Evolutionary conservation across 2,888 invertebrate genomes (phyloP), one percentile per base, ranked within the genome.

Genomic region (Leptogaster cylindrica): DNA sequence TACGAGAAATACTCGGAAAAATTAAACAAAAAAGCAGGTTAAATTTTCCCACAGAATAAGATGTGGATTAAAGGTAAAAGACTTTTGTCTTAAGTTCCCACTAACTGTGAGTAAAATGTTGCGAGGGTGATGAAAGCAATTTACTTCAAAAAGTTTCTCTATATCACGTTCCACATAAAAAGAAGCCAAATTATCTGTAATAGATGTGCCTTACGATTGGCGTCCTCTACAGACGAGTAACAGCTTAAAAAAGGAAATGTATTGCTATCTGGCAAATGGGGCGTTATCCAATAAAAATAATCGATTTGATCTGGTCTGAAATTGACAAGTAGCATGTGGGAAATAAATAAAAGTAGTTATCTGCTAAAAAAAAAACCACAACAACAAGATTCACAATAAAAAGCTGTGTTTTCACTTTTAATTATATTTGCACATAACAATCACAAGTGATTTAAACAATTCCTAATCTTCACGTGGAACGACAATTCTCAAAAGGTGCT

Each of bases 131-230:
- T 23, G 27, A 48, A 7, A 33, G 58, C 55, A 58, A 58, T 66
- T 66, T 58, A 66, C 55, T 48, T n/a, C 33, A 36, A 25, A 46
- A 55, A 46, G 28, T 20, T 63, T 67, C 63, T 51, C 63, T 67
- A 63, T 58, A 41, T 67, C 63, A 67, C 67, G 67, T 67, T 63
- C 63, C 44, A 67, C 51, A 63, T 67, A 67, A 67, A 67, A 67
- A 61, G 63, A 10, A 50, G 67, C 58, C 67, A 63, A 67, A 63
- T 67, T 67, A 67, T 63, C 16, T 61, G 25, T 39, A 50, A 39
- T 63, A 67, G 67, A 61, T 67, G 67, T 67, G 63, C 51, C 51
- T 67, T 61, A 63, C 67, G 63, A 67, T 67, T 58, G 6, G 14
- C 51, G 61, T 50, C 44, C 36, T 67, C 25, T 20, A 10, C 48